Evolutionary conservation across 2,888 invertebrate species (phyloP).

Genomic region (Drosophila gaucha): DNA sequence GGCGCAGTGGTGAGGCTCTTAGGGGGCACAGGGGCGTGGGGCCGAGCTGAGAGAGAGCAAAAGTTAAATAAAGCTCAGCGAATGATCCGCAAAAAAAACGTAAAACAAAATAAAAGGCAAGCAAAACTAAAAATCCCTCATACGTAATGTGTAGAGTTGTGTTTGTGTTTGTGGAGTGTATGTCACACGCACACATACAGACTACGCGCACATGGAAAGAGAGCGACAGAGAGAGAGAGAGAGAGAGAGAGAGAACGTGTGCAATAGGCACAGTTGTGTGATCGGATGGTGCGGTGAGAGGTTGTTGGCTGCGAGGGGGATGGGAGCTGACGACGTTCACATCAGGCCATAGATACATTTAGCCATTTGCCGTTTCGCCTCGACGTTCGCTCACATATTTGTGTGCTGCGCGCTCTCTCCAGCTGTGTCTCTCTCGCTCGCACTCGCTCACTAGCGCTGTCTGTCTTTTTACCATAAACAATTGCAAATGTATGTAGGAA

Average conservation of each 20-base stretch:
- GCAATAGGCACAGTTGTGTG: slow-evolving; percentile 50
- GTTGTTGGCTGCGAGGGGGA: neutral
- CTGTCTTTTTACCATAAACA: slow-evolving; percentile 67
- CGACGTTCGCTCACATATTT: slow-evolving; percentile 65
- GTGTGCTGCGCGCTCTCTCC: slow-evolving; percentile 24
- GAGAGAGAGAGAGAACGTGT: slow-evolving; percentile 22
- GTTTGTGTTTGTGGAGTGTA: slow-evolving; percentile 19
- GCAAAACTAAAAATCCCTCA: slow-evolving; percentile 66
- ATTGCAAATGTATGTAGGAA: slow-evolving; percentile 79
- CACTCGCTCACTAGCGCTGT: slow-evolving; percentile 16
- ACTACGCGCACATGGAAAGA: slow-evolving; percentile 25
- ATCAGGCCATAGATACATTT: slow-evolving; percentile 79
- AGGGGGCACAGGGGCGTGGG: slow-evolving; percentile 19
- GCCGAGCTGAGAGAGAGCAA: slow-evolving; percentile 71
- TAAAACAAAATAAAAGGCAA: slow-evolving; percentile 55
- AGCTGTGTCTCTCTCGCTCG: slow-evolving; percentile 12
- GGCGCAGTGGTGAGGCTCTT: slow-evolving; percentile 15
- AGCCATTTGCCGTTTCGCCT: slow-evolving; percentile 59
- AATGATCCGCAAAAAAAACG: slow-evolving; percentile 72
- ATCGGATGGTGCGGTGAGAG: slow-evolving; percentile 10
- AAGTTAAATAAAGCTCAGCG: slow-evolving; percentile 80
- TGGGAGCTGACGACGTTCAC: slow-evolving; percentile 40
- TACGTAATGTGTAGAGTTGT: slow-evolving; percentile 65
- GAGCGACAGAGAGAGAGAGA: slow-evolving; percentile 20
- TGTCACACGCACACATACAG: slow-evolving; percentile 25